Base-by-base conservation (phyloP, 2,113 vertebrate species). In the Vimba vimba region DNA sequence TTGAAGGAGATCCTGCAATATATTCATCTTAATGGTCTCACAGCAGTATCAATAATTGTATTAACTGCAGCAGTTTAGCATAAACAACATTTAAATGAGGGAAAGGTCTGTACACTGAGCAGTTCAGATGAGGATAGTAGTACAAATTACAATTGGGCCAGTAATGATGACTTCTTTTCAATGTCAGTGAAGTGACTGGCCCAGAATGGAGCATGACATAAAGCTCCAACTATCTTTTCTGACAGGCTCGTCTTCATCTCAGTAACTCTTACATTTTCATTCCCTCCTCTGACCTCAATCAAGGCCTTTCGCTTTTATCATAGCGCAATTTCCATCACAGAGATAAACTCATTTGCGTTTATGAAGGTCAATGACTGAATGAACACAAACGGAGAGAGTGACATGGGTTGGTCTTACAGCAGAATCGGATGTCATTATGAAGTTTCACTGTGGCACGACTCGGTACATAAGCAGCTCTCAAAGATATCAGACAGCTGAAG, bases 141-240 rank as follows among this genome's bases (percentile, higher is more conserved):
- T 45, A 6, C 73, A 78, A 71, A 82, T 85, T 74, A 82, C 82
- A 83, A 71, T 83, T 57, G 82, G 68, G 19, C 82, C 82, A 43
- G 82, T 59, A 59, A 83, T 83, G 82, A 83, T 83, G 68, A 73
- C 82, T 83, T 73, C 33, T 83, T 83, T 39, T 66, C 84, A 69
- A 78, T 79, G 75, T 69, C 64, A 79, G 33, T 73, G 50, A 79
- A 80, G 7, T 80, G 66, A 69, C 33, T 43, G 76, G 74, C 62
- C 82, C 82, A 83, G 82, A 80, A 59, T 45, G 76, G 64, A 79
- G 77, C 50, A 57, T 79, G 84, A 79, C 74, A 86, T 69, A 60
- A 77, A 47, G 57, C 64, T 59, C 55, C 8, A 69, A 68, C 78
- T 60, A 73, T 81, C 52, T 64, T 86, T 80, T 77, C 39, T 73